Conservation (phyloP, 2,113 vertebrate species). For the Nycticorax nycticorax region DNA sequence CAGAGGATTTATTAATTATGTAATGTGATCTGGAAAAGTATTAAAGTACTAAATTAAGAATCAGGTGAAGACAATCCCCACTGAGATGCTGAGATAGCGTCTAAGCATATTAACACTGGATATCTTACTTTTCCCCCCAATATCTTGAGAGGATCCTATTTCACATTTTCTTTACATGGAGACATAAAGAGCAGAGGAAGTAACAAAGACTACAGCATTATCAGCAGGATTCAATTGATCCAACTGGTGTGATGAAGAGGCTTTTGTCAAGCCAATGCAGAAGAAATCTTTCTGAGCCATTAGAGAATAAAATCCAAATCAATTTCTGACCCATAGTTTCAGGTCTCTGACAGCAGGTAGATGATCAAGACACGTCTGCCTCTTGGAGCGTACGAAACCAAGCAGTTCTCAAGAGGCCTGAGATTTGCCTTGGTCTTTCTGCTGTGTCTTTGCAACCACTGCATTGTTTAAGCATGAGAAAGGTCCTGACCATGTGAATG, state of each 20-base stretch:
- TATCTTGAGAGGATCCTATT: not conserved
- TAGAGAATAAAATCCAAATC: not conserved
- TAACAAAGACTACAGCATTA: not conserved
- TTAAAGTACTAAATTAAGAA: slow-evolving; percentile 10
- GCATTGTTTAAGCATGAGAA: not conserved
- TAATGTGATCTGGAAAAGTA: not conserved
- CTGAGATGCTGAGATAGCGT: not conserved
- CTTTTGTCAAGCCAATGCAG: not conserved
- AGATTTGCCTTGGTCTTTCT: not conserved
- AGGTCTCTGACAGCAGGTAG: not conserved
- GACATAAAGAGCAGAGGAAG: not conserved
- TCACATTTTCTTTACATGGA: not conserved
- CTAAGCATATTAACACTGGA: not conserved
- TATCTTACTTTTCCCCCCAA: not conserved
- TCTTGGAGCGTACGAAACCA: not conserved
- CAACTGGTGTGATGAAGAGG: not conserved
- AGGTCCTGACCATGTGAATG: not conserved
- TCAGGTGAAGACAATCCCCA: not conserved
- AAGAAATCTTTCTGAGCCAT: not conserved
- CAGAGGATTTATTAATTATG: not conserved
- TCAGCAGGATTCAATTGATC: not conserved
- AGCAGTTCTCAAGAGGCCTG: not conserved
- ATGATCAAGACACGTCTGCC: not conserved
- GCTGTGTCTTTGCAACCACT: not conserved
- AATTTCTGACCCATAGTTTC: not conserved